Evolutionary conservation across 2,888 invertebrate species (phyloP), one percentile per base, ranked within the genome.

Genomic region (Mamestra brassicae): DNA sequence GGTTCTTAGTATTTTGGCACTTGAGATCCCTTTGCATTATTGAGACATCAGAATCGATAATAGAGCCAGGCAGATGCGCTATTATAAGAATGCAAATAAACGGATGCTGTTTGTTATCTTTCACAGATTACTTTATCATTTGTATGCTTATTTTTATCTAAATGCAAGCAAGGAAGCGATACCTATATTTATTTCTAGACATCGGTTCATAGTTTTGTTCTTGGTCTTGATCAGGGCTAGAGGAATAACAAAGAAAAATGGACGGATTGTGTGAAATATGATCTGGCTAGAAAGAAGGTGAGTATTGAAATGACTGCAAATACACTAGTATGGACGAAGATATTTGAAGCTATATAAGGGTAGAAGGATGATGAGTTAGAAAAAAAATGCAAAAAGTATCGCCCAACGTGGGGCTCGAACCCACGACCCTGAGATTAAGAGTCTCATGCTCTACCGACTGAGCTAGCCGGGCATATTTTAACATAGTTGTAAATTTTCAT

Each of bases 361-460:
- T 26, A 26, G 26, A 26, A 26, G 26, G 57, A 13, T 13, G 26
- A 11, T 13, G 45, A 45, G 11, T 26, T 26, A 26, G 26, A 26
- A 26, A 26, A 26, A 58, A 8, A 38, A 7, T n/a, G 17, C 0
- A 63, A 45, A 11, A 45, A 45, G 11, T 11, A 3, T 15, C 96
- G 96, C 96, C 96, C 96, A 97, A 97, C 96, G 97, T 96, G 97
- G 97, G 97, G 96, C 96, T 97, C 96, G 96, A 97, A 97, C 96
- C 96, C 96, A 96, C 96, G 96, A 97, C 97, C 97, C 96, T 97
- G 97, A 97, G 96, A 97, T 97, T 97, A 97, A 97, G 38, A 97
- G 96, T 97, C 97, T 96, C 96, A 97, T 95, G 95, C 95, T 95
- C 95, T 95, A 95, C 95, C 95, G 95, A 95, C 95, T 95, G 95